Evolutionary conservation across 2,888 invertebrate genomes (phyloP), one percentile per base, ranked within the genome.

Genomic region (Lathronympha strigana): DNA sequence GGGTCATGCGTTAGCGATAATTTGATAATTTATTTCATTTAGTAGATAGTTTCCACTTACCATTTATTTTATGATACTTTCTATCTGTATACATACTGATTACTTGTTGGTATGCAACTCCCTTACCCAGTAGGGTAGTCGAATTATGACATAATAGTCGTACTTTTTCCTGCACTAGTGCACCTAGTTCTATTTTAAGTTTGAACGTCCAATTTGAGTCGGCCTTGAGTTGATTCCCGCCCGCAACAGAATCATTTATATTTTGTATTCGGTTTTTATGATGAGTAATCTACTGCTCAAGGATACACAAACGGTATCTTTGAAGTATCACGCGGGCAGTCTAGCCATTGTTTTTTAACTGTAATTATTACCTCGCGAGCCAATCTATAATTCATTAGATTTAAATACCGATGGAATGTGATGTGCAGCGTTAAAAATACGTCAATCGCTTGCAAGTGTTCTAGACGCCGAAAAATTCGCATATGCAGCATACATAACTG

Each of bases 381-480:
- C 11, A 40, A 19, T 43, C 49, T 68, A 61, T 67, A 51, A 74
- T 61, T 72, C 75, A 71, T 72, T 63, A 72, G 74, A 76, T 73
- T 71, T 80, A 84, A 82, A 82, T 79, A 61, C 74, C 72, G 71
- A 66, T 72, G 81, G 82, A 83, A 83, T 84, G 82, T 80, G 81
- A 83, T 83, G 83, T 81, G 78, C 75, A 81, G 81, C 73, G 80
- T 84, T 84, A 82, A 85, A 84, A 86, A 85, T 83, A 85, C 81
- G 78, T 73, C 77, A 73, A 75, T 72, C 61, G 69, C 77, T 69
- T 60, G 75, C 79, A 81, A 60, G 45, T 66, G 66, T 54, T 61
- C 72, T 57, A 70, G 70, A 75, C 71, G 68, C 72, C 5, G 70
- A 68, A 69, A 72, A 67, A 66, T 69, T 72, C 70, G 57, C 68